Base-by-base conservation (phyloP, 2,113 vertebrate species). In the Antechinus flavipes region DNA sequence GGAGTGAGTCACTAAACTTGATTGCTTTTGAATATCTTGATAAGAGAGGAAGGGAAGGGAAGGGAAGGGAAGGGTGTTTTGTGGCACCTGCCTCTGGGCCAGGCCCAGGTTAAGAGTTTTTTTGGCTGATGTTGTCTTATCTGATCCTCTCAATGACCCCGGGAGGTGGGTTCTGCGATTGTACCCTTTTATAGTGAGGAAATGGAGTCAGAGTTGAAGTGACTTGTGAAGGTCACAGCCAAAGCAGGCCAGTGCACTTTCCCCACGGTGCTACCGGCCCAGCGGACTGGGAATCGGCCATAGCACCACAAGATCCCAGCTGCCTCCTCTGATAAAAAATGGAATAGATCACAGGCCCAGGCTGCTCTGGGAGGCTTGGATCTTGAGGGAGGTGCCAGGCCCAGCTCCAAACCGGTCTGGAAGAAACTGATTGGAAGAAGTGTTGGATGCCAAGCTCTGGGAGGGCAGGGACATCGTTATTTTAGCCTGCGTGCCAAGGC, bases 1-100 rank as follows among this genome's bases (percentile, higher is more conserved):
- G 91, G 99, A 99, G 99, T 99, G 98, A 99, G 99, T 99, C 94
- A 1, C 90, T 96, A 0, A 47, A 14, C 92, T 97, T 95, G 1
- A 8, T 10, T 95, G 93, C 46, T 94, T 61, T 94, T 52, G 0
- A 53, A 53, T 94, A 27, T 26, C 96, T 94, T 58, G 61, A 8
- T 47, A 90, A 89, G 93, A 92, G 89, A 50, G 25, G 47, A 10
- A 47, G 49, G 50, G 42, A 50, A 47, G 49, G 50, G 42, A 50
- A 90, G 68, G 35, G 6, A 84, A 23, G 68, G 14, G 6, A 84
- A 42, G 7, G 42, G 19, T 8, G 22, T 23, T 84, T 8, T 84
- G 4, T 23, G 35, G n/a, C 8, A 2, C 6, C n/a, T 42, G 5
- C 68, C 68, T 22, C 8, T n/a, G 30, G 35, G 61, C 61, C 27